A percentile compares a stretch with the other conserved stretches of the same genome.
Conservation (phyloP, 2,113 vertebrate genomes). For the Hypocryptadius cinnamomeus region DNA sequence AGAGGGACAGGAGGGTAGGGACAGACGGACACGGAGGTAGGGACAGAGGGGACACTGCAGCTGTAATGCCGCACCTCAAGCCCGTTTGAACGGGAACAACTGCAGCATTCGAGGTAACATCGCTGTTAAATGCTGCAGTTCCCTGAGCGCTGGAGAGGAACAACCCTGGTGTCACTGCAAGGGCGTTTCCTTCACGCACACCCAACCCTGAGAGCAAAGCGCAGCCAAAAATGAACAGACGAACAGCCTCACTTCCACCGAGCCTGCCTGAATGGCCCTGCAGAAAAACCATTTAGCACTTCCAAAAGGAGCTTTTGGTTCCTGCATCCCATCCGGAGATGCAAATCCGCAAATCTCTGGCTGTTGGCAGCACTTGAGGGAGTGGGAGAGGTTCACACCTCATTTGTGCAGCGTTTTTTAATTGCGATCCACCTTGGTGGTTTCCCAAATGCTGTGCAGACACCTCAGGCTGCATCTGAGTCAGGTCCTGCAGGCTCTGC, state of each 20-base stretch:
- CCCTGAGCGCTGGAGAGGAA: background rate
- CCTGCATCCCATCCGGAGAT: background rate
- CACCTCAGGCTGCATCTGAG: background rate
- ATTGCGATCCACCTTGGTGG: background rate
- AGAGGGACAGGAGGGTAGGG: accelerated
- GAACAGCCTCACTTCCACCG: background rate
- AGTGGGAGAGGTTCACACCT: background rate
- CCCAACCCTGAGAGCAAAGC: background rate
- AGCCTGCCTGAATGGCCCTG: background rate
- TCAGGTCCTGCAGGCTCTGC: background rate
- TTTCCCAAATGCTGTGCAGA: background rate
- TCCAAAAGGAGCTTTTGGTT: background rate
- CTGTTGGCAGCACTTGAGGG: background rate
- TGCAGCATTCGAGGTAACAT: background rate
- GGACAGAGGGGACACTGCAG: background rate
- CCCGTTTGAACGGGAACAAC: accelerated
- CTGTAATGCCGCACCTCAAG: background rate
- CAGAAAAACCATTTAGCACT: background rate
- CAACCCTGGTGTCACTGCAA: background rate
- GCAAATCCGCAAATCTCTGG: background rate
- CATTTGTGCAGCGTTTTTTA: background rate
- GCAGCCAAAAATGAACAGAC: background rate
- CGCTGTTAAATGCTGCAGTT: background rate
- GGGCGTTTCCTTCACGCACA: background rate
- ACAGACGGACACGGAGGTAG: background rate